These are phyloP conservation scores for Drosophila pseudoananassae DNA, from an alignment of 1,140 invertebrate genomes.

Conservation along the genomic window DNA sequence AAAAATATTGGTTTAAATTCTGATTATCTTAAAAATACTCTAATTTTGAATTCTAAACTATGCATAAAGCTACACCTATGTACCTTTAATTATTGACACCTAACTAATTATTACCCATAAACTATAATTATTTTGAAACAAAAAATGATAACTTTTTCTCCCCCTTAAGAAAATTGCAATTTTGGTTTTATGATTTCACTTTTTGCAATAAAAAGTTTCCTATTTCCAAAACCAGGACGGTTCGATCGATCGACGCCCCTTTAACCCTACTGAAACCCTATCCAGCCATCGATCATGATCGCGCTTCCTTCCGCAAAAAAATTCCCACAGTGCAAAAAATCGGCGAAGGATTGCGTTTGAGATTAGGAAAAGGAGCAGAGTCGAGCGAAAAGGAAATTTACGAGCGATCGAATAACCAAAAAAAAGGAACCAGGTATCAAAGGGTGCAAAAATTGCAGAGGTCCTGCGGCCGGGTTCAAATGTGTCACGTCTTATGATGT, in stretches of 20 bases:
- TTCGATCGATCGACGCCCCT: constrained; percentile 31
- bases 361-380: constrained; percentile 40
- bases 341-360: constrained; percentile 63
- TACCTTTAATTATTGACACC: not conserved
- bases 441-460: constrained; percentile 73
- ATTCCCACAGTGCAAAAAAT: constrained; percentile 78
- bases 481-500: constrained; percentile 82
- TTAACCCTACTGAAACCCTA: constrained; percentile 70
- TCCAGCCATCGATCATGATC: constrained; percentile 73
- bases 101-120: not conserved
- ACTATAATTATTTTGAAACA: not conserved
- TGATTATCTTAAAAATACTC: not conserved
- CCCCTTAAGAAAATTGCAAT: constrained; percentile 3
- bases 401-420: constrained; percentile 74
- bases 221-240: not conserved
- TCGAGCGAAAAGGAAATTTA: constrained; percentile 58
- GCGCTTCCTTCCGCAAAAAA: constrained; percentile 71
- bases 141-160: not conserved
- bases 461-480: constrained; percentile 65
- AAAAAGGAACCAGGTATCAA: constrained; percentile 65
- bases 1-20: not conserved
- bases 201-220: constrained; percentile 43
- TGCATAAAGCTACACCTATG: no score
- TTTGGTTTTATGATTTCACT: constrained; percentile 8
- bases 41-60: not conserved